These are phyloP conservation scores for Smutsia temminckii DNA, from an alignment of 2,797 vertebrate species.

Conservation along the genomic window DNA sequence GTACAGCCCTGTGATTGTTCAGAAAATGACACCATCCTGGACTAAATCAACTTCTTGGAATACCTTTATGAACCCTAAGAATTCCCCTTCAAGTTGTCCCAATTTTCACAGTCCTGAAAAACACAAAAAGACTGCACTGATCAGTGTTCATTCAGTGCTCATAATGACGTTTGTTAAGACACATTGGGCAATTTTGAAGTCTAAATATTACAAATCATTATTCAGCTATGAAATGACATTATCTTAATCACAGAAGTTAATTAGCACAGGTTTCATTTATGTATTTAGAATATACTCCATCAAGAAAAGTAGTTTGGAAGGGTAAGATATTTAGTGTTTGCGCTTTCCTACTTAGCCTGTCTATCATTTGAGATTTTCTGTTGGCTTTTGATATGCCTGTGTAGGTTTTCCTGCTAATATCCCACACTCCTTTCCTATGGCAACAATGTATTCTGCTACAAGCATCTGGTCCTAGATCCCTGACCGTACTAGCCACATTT, in stretches of 20 bases:
- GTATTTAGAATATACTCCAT: constrained; percentile 20
- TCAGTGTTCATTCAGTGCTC: not conserved
- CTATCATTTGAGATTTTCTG: not conserved
- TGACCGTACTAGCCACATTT: not conserved
- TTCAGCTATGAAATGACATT: not conserved
- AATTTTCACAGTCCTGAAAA: not conserved
- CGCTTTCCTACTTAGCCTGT: not conserved
- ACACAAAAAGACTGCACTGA: not conserved
- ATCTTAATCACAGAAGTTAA: constrained; percentile 28
- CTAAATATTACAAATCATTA: not conserved
- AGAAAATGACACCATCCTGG: not conserved
- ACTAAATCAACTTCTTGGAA: not conserved
- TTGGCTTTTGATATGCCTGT: not conserved
- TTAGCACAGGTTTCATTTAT: not conserved
- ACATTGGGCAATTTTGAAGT: constrained; percentile 32
- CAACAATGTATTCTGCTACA: not conserved
- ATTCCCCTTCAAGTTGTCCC: not conserved
- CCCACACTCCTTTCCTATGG: not conserved
- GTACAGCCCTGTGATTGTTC: not conserved
- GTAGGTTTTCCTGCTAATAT: not conserved
- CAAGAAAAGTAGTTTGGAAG: constrained; percentile 42
- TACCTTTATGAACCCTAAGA: not conserved
- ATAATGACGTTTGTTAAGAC: constrained; percentile 34
- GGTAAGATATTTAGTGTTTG: not conserved
- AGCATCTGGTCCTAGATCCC: not conserved